Evolutionary conservation across 2,888 invertebrate species (phyloP).

Genomic region (Eremobia ochroleuca): DNA sequence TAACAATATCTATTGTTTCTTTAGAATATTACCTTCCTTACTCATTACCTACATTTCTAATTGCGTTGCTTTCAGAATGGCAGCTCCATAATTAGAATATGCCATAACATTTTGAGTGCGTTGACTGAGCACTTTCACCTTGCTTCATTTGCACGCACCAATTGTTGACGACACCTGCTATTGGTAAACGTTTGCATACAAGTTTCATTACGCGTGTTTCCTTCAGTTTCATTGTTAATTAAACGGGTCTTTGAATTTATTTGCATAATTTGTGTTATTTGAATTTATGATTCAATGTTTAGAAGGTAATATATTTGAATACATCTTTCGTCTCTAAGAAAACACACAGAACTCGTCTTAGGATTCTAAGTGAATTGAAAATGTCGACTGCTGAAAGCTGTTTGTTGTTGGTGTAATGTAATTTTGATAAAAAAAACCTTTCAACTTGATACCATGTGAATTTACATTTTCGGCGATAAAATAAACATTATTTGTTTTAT

Average conservation of each 20-base stretch:
- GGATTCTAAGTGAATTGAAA: background rate
- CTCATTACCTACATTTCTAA: constrained; percentile 41
- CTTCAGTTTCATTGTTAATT: constrained; percentile 61
- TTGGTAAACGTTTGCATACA: constrained; percentile 56
- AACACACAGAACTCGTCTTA: background rate
- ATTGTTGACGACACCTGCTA: constrained; percentile 82
- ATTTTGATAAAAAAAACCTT: too few species aligned
- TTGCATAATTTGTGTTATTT: constrained; percentile 39
- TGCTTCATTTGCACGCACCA: constrained; percentile 80
- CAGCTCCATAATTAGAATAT: constrained; percentile 72
- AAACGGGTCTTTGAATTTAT: constrained; percentile 52
- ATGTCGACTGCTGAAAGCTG: too few species aligned
- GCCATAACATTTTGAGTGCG: constrained; percentile 60
- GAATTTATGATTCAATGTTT: constrained; percentile 34
- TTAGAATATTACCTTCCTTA: constrained; percentile 17
- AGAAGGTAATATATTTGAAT: background rate
- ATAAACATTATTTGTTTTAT: too few species aligned
- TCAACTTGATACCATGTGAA: too few species aligned
- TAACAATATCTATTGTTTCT: constrained; percentile 60
- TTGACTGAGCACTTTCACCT: constrained; percentile 64
- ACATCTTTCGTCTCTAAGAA: background rate
- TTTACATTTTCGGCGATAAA: too few species aligned
- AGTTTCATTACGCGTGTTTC: constrained; percentile 41
- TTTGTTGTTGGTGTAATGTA: too few species aligned
- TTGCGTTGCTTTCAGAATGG: constrained; percentile 45